These are phyloP conservation scores for Paraescarpia echinospica DNA, from an alignment of 1,140 invertebrate species.

Conservation along the genomic window DNA sequence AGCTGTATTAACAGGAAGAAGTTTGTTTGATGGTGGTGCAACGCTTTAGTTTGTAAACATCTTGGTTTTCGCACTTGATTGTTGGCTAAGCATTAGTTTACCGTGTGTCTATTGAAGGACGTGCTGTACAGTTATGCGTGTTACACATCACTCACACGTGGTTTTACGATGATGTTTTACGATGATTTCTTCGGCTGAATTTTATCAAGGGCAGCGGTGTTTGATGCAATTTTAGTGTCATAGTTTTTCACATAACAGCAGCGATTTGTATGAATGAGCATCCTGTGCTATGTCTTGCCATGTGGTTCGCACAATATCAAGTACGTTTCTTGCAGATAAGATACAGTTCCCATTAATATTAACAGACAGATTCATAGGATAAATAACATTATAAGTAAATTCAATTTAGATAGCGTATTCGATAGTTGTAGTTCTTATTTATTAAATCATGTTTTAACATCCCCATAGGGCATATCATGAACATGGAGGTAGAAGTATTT, in stretches of 20 bases:
- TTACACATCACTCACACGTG: neutral
- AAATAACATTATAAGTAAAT: neutral
- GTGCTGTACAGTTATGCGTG: neutral
- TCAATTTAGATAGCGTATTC: neutral
- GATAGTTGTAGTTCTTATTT: neutral
- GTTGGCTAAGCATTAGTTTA: neutral
- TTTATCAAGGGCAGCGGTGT: neutral
- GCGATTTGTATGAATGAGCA: neutral
- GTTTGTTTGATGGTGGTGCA: neutral
- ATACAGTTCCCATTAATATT: neutral
- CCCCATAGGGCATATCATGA: neutral
- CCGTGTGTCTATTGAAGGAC: neutral
- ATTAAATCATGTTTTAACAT: neutral
- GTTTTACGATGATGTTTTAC: neutral
- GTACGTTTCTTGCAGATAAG: neutral
- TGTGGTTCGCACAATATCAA: neutral
- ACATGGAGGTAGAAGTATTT: neutral
- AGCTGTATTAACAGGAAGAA: neutral
- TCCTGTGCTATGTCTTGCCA: neutral
- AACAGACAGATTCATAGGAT: neutral
- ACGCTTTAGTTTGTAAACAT: neutral
- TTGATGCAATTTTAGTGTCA: neutral
- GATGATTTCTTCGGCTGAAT: neutral
- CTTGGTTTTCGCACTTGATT: neutral
- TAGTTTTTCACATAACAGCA: slow-evolving; percentile 1